Evolutionary conservation across 2,797 vertebrate genomes (phyloP).

Genomic region (Enteromius argenteus): DNA sequence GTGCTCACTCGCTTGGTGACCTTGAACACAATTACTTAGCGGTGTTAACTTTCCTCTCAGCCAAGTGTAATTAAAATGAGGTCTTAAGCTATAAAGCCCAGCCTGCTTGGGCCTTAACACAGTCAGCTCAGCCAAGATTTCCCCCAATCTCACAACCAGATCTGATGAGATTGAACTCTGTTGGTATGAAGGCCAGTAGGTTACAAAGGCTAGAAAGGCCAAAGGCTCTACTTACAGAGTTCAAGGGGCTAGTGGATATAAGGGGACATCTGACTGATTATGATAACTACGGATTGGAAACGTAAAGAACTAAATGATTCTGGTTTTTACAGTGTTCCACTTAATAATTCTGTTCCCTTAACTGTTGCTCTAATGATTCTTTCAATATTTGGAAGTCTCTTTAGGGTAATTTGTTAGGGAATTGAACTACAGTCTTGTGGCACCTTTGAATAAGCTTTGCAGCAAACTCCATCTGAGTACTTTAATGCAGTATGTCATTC

Average conservation of each 20-base stretch:
- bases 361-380: not conserved
- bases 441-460: not conserved
- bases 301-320: not conserved
- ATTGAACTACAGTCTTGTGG: not conserved
- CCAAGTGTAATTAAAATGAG: conserved; percentile 76
- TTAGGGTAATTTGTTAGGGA: not conserved
- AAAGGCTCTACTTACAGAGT: not conserved
- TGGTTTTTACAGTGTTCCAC: not conserved
- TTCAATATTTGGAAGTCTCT: not conserved
- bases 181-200: conserved; percentile 14
- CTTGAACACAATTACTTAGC: conserved; percentile 49
- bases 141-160: conserved; percentile 12
- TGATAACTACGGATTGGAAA: not conserved
- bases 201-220: conserved; percentile 3
- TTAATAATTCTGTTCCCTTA: not conserved
- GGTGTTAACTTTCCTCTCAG: conserved; percentile 67
- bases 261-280: not conserved
- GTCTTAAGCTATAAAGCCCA: conserved; percentile 71
- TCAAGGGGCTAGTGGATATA: not conserved
- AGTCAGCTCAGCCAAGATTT: conserved; percentile 52
- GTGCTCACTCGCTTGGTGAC: conserved; percentile 7
- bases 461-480: too few relatives aligned
- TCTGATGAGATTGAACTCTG: conserved; percentile 48
- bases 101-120: conserved; percentile 52
- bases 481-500: not conserved